A percentile compares a stretch with the other conserved stretches of the same genome.
Evolutionary conservation across 2,797 vertebrate genomes (phyloP).

Genomic region (Falco biarmicus): DNA sequence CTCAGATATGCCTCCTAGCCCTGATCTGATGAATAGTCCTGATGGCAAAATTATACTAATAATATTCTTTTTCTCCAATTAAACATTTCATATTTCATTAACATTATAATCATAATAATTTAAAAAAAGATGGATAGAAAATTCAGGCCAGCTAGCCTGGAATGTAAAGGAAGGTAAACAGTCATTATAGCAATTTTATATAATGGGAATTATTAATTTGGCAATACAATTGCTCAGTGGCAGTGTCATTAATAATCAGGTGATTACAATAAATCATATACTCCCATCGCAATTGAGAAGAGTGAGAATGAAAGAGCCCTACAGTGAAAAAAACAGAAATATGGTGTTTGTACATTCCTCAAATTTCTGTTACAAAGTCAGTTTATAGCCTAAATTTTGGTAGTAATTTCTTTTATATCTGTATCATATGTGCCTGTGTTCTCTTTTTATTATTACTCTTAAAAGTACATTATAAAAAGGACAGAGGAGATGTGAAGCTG

Average conservation of each 20-base stretch:
- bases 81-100: neutral
- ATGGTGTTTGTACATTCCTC: neutral
- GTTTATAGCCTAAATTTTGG: neutral
- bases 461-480: neutral
- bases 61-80: neutral
- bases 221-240: neutral
- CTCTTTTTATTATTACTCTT: neutral
- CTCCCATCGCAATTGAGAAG: neutral
- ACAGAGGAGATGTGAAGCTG: neutral
- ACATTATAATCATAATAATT: neutral
- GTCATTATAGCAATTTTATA: neutral
- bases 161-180: neutral
- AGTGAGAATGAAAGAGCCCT: neutral
- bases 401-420: neutral
- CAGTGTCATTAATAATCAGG: neutral
- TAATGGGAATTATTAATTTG: neutral
- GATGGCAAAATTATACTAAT: neutral
- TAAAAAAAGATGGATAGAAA: neutral
- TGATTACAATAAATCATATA: neutral
- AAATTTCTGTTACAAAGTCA: neutral
- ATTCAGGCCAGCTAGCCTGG: neutral
- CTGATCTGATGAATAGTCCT: neutral
- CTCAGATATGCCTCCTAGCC: neutral
- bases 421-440: neutral
- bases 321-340: neutral